Percentiles rank a stretch among this genome's conserved stretches.
Evolutionary conservation across 2,888 invertebrate species (phyloP).

Genomic region (Yponomeuta malinellus): DNA sequence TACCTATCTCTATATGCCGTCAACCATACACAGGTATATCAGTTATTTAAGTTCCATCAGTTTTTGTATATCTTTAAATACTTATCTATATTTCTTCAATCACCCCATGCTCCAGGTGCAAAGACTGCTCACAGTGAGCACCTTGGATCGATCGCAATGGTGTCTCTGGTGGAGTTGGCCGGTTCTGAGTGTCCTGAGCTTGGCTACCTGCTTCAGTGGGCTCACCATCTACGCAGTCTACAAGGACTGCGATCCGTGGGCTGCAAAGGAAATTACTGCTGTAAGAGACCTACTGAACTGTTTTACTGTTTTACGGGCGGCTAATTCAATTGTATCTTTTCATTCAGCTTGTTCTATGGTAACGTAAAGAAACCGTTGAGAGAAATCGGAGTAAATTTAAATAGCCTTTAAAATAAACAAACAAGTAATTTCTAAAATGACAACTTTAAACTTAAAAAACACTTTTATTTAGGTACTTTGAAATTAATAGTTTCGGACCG

Average conservation of each 20-base stretch:
- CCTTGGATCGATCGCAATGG: constrained; percentile 80
- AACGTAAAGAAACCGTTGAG: too few species aligned
- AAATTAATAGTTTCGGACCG: too few species aligned
- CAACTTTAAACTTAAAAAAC: too few species aligned
- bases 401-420: too few species aligned
- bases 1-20: constrained; percentile 90
- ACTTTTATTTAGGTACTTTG: too few species aligned
- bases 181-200: constrained; percentile 82
- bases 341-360: too few species aligned
- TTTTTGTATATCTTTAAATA: not conserved
- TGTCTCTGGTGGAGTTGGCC: constrained; percentile 90
- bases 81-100: too few species aligned
- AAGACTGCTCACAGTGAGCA: constrained; percentile 81
- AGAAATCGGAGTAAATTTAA: too few species aligned
- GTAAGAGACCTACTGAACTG: constrained; percentile 32
- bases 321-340: too few species aligned
- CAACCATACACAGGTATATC: constrained; percentile 83
- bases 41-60: not conserved
- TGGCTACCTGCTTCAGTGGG: constrained; percentile 85
- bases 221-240: constrained; percentile 91
- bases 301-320: not conserved
- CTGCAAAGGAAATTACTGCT: constrained; percentile 75
- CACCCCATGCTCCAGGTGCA: constrained; percentile 70
- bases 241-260: constrained; percentile 86
- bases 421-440: too few species aligned